These are phyloP conservation scores for Eremobia ochroleuca DNA, from an alignment of 2,888 invertebrate species.

Conservation along the genomic window DNA sequence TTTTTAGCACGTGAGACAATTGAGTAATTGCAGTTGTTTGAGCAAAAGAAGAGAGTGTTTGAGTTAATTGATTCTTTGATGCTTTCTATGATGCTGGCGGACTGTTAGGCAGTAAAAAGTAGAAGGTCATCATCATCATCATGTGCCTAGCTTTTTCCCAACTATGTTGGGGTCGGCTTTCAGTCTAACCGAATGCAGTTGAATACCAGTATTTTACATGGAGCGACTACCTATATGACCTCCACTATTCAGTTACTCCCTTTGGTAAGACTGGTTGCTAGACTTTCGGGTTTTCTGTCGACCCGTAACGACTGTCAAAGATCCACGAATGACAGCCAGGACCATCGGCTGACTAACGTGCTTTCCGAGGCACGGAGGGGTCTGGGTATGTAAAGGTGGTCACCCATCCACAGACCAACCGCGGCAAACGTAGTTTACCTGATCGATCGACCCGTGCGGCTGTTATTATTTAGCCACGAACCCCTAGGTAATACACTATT, in stretches of 20 bases:
- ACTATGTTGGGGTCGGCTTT: background rate
- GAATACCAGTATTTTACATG: background rate
- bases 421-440: too few relatives aligned
- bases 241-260: background rate
- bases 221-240: background rate
- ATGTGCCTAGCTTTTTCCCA: background rate
- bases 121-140: background rate
- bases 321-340: background rate
- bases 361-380: too few relatives aligned
- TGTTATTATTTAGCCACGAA: too few relatives aligned
- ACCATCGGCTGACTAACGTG: too few relatives aligned
- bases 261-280: background rate
- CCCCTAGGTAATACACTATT: too few relatives aligned
- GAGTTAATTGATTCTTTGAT: constrained; percentile 36
- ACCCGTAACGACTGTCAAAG: background rate
- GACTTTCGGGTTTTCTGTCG: background rate
- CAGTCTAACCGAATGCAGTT: background rate
- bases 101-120: constrained; percentile 6
- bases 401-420: too few relatives aligned
- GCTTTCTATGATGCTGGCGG: constrained; percentile 16
- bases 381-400: too few relatives aligned
- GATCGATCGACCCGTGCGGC: too few relatives aligned
- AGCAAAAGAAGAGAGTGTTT: constrained; percentile 14
- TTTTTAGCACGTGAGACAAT: constrained; percentile 9
- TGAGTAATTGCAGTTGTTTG: constrained; percentile 33